Evolutionary conservation across 2,888 invertebrate genomes (phyloP).

Genomic region (Quadriops clusia): DNA sequence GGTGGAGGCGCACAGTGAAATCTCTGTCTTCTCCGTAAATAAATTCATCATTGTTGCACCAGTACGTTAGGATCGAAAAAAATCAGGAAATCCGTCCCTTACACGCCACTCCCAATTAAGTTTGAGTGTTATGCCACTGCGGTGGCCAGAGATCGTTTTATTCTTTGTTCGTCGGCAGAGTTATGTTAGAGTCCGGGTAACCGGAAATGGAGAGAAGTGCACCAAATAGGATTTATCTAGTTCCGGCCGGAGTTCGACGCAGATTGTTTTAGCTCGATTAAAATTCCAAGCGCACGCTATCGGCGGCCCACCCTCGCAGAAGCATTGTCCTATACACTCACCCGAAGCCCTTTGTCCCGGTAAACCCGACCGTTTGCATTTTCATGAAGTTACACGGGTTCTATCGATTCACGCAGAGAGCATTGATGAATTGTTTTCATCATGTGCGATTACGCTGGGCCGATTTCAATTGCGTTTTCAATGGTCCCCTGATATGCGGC

Average conservation of each 20-base stretch:
- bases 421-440: slow-evolving; percentile 40
- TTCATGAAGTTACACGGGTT: slow-evolving; percentile 27
- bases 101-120: too few species aligned
- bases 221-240: slow-evolving; percentile 34
- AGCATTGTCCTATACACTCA: slow-evolving; percentile 18
- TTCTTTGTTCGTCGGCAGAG: too few species aligned
- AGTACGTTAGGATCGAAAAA: too few species aligned
- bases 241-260: slow-evolving; percentile 31
- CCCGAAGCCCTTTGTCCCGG: too few species aligned
- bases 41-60: too few species aligned
- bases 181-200: slow-evolving; percentile 12
- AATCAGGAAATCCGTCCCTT: too few species aligned
- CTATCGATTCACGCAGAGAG: slow-evolving; percentile 27
- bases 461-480: slow-evolving; percentile 40
- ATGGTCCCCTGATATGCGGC: slow-evolving; percentile 30
- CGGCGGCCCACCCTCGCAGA: slow-evolving; percentile 20
- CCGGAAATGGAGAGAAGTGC: slow-evolving; percentile 30
- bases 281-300: slow-evolving; percentile 35
- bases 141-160: too few species aligned
- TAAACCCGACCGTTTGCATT: slow-evolving; percentile 27
- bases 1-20: too few species aligned
- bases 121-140: too few species aligned
- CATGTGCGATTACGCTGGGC: slow-evolving; percentile 38
- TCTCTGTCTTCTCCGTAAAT: too few species aligned
- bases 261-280: slow-evolving; percentile 38